These are phyloP conservation scores for Synaphobranchus kaupii DNA, from an alignment of 2,797 vertebrate genomes.

Conservation along the genomic window DNA sequence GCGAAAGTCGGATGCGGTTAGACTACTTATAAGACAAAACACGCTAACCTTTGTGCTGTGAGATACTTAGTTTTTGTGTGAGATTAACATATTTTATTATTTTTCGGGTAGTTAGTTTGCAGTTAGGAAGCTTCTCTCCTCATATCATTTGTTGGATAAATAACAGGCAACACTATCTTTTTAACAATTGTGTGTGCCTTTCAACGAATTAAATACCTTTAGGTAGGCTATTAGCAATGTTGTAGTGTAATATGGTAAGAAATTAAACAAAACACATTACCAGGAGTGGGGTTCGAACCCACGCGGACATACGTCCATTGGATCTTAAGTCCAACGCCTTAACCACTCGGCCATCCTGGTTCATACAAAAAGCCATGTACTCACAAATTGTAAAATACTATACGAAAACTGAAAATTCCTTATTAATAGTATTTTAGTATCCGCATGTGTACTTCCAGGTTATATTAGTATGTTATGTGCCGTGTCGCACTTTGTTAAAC, in stretches of 20 bases:
- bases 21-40: background rate
- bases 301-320: constrained; percentile 82
- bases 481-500: too few species aligned
- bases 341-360: constrained; percentile 88
- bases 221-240: too few species aligned
- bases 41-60: background rate
- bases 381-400: background rate
- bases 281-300: constrained; percentile 87
- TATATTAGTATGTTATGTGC: too few species aligned
- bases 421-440: background rate
- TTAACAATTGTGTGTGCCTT: too few species aligned
- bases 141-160: too few species aligned
- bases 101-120: too few species aligned
- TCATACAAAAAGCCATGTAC: background rate
- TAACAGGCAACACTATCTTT: too few species aligned
- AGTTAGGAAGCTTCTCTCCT: too few species aligned
- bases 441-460: background rate
- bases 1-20: background rate
- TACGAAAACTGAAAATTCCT: background rate
- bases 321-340: constrained; percentile 88
- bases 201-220: too few species aligned
- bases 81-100: too few species aligned
- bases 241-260: background rate
- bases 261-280: constrained; percentile 51
- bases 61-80: too few species aligned